Percentiles rank a stretch among this genome's conserved stretches.
Conservation (phyloP, 1,140 invertebrate species). For the Drosophila serrata region DNA sequence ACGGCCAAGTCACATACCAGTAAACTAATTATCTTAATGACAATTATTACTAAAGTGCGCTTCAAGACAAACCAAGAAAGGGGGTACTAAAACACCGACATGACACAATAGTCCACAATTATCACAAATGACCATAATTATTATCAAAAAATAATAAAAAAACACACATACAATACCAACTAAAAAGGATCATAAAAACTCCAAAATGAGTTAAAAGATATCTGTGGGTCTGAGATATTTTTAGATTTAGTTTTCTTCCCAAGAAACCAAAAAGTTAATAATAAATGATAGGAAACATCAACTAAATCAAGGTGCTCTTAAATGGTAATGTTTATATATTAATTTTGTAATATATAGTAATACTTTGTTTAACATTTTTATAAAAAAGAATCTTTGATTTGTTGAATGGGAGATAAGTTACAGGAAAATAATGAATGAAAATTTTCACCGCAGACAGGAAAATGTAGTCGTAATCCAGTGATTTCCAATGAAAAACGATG, state of each 20-base stretch:
- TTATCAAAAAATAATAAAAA: slow-evolving; percentile 74
- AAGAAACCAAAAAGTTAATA: slow-evolving; percentile 37
- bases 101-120: slow-evolving; percentile 77
- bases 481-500: slow-evolving; percentile 27
- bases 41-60: slow-evolving; percentile 75
- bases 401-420: background rate
- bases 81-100: slow-evolving; percentile 40
- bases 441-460: background rate
- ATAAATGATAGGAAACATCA: slow-evolving; percentile 25
- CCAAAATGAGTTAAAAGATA: background rate
- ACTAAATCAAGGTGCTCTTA: background rate
- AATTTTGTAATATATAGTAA: background rate
- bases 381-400: background rate
- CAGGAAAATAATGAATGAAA: slow-evolving; percentile 4
- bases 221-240: slow-evolving; percentile 12
- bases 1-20: slow-evolving; percentile 62
- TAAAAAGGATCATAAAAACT: slow-evolving; percentile 73
- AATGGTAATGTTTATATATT: background rate
- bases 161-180: slow-evolving; percentile 14
- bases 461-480: background rate
- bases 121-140: slow-evolving; percentile 83
- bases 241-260: slow-evolving; percentile 27
- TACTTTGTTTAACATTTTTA: background rate
- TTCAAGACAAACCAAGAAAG: slow-evolving; percentile 42
- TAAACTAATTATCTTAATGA: slow-evolving; percentile 79